A percentile compares a stretch with the other conserved stretches of the same genome.
phyloP scores from a whole-genome alignment of 2,113 vertebrate genomes.

The Erinaceus europaeus region DNA sequence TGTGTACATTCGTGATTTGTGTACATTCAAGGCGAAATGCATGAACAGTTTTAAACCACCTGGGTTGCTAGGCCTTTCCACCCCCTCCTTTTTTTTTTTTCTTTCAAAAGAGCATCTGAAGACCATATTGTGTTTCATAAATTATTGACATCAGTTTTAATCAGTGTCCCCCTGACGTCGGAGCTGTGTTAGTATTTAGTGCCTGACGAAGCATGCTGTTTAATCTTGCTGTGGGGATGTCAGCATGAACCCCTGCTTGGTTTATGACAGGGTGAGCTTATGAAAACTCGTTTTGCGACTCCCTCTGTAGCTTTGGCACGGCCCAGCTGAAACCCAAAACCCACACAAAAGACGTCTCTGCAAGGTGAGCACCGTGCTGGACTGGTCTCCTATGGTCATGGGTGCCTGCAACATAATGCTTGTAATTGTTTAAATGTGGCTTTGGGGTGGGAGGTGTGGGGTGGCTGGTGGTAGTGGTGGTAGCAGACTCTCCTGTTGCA shows the following conservation, averaged over 20 bases:
- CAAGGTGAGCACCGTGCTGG: slow-evolving; percentile 52
- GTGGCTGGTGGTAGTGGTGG: neutral
- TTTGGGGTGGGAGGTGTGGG: neutral
- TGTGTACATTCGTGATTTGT: too few relatives aligned
- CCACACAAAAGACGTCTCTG: slow-evolving; percentile 57
- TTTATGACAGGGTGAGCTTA: slow-evolving; percentile 70
- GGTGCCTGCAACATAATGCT: slow-evolving; percentile 63
- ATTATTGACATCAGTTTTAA: slow-evolving; percentile 77
- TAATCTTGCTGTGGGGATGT: slow-evolving; percentile 69
- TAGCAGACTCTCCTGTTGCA: neutral
- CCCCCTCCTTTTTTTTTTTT: neutral
- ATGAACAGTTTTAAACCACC: slow-evolving; percentile 60
- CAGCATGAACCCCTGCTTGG: slow-evolving; percentile 53
- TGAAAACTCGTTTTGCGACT: slow-evolving; percentile 76
- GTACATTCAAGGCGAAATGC: slow-evolving; percentile 51
- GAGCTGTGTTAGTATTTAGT: slow-evolving; percentile 73
- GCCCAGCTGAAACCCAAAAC: slow-evolving; percentile 74
- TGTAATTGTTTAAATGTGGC: slow-evolving; percentile 64
- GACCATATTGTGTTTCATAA: slow-evolving; percentile 76
- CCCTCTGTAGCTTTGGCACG: slow-evolving; percentile 46
- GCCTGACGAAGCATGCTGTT: slow-evolving; percentile 68
- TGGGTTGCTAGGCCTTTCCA: slow-evolving; percentile 50
- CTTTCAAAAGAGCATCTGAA: slow-evolving; percentile 67
- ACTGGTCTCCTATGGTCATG: slow-evolving; percentile 31
- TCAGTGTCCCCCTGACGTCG: slow-evolving; percentile 67